Base-by-base conservation (phyloP, 2,888 invertebrate species). In the Corythucha ciliata region DNA sequence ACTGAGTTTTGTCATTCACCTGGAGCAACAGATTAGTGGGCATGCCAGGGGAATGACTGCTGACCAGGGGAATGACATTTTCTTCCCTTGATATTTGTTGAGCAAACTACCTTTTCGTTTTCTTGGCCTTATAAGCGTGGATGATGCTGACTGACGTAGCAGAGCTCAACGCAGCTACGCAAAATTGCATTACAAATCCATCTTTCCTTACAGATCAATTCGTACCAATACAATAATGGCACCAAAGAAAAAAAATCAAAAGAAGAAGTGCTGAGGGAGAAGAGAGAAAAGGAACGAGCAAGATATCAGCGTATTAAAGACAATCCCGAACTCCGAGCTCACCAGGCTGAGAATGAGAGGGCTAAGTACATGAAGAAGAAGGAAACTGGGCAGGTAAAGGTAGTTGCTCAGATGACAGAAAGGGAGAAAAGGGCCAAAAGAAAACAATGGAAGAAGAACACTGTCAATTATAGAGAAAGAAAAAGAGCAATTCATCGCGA, bases 271-370 rank as follows among this genome's bases (percentile, higher is more conserved):
- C 12, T 41, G 41, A 41, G 16, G 42, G 27, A n/a, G 42, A 42
- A 42, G 42, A 42, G 42, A 18, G 25, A 42, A 16, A 42, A 24
- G 27, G 42, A 42, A 42, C 7, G 42, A 26, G 42, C 25, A 6
- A 42, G 42, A 42, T 26, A 42, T 42, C 4, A 42, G 27, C 42
- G 27, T 10, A 26, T 26, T 14, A 42, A 14, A 26, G 27, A 42
- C 16, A 29, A 42, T 29, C 27, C 42, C 8, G 42, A 26, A 16
- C 18, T 26, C 6, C 25, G 27, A 26, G 42, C 42, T 4, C 42
- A 20, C 27, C 42, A 42, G 29, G 42, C 42, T 42, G 42, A 42
- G 42, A 42, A 42, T 26, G 42, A 42, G 27, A 42, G 26, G 18
- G 42, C 42, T 4, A 42, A 42, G 42, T 42, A 42, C 16, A 26